These are phyloP conservation scores for Monopterus albus DNA, from an alignment of 2,113 vertebrate genomes.

Conservation along the genomic window DNA sequence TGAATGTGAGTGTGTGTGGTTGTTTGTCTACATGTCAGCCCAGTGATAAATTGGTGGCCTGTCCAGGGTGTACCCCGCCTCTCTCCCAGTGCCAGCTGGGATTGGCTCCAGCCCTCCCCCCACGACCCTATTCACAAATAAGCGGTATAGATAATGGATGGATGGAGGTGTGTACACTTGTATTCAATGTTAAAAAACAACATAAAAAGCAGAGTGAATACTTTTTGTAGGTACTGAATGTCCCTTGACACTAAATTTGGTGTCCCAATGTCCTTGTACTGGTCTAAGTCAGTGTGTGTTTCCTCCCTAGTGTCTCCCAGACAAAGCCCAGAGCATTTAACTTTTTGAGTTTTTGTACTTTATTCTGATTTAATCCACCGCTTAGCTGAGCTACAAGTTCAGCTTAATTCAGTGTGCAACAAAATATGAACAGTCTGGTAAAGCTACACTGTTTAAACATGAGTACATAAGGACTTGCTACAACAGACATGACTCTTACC, in stretches of 20 bases:
- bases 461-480: conserved; percentile 23
- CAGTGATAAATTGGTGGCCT: no score
- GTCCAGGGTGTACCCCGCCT: no score
- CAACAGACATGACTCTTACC: background rate
- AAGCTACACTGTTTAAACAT: background rate
- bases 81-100: no score
- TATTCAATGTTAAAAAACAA: background rate
- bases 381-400: background rate
- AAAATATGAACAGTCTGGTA: background rate
- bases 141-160: no score
- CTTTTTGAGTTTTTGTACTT: no score
- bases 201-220: background rate
- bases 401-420: background rate
- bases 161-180: no score
- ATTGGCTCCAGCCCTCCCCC: no score
- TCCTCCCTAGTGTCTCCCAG: no score
- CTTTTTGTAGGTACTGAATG: background rate
- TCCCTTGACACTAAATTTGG: background rate
- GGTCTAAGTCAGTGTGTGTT: background rate
- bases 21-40: no score
- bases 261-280: background rate
- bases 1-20: no score
- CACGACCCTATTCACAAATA: no score
- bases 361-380: background rate
- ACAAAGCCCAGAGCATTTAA: no score